Base-by-base conservation (phyloP, 2,797 vertebrate species). In the Anabas testudineus region DNA sequence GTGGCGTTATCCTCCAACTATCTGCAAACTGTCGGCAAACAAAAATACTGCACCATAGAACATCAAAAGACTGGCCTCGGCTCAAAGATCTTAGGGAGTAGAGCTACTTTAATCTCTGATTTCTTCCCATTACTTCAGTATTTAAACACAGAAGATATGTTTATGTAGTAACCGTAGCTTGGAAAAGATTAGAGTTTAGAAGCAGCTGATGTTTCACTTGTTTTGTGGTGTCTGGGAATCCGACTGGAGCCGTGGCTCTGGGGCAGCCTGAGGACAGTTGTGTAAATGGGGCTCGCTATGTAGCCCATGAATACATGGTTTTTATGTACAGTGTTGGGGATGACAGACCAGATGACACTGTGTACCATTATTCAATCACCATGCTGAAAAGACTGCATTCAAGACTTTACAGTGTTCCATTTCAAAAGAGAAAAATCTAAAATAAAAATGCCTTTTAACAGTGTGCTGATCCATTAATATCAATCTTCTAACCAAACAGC, bases 111-210 rank as follows among this genome's bases (percentile, higher is more conserved):
- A 82, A 78, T 74, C 66, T 52, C 73, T 57, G 83, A 90, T 85
- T 74, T 89, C 80, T 88, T 92, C 90, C 90, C 91, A 92, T 92
- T 88, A 91, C 88, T 92, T 90, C 90, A 87, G 78, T 82, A 74
- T 81, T 87, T 57, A 74, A 82, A 81, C 76, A 47, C 43, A 78
- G 81, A 80, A 60, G 80, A 90, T 68, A 71, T 91, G 89, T 93
- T 94, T 91, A 88, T 87, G 81, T 83, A 81, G 90, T 85, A 87
- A 90, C 78, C 37, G 47, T 84, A 90, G 83, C 88, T 87, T 47
- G 65, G 79, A 87, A 72, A 74, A 82, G 86, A 87, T 90, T 83
- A 86, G 70, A 84, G 76, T 54, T 78, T 71, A 80, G 88, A 89
- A 90, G 84, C 74, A 77, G 72, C 75, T 80, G 75, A 88, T 78